Conservation (phyloP, 2,113 vertebrate species). For the Leptodactylus fuscus region DNA sequence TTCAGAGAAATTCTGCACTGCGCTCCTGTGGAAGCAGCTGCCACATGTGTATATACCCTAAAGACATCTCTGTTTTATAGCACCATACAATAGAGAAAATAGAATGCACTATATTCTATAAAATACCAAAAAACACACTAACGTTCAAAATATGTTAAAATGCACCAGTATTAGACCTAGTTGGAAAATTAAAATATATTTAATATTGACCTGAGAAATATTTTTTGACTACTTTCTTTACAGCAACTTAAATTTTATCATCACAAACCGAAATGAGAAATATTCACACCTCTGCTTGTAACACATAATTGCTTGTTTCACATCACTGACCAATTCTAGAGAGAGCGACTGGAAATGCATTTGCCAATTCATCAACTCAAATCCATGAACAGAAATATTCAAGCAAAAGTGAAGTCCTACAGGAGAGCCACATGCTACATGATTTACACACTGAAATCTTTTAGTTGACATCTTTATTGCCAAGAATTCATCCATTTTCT, state of each 20-base stretch:
- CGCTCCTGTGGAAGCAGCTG: no score
- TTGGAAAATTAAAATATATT: conserved; percentile 58
- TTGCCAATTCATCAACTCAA: conserved; percentile 56
- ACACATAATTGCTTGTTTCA: conserved; percentile 57
- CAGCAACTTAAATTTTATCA: conserved; percentile 37
- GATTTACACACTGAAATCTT: conserved; percentile 41
- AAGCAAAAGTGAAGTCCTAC: conserved; percentile 38
- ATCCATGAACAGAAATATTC: conserved; percentile 52
- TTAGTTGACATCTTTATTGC: conserved; percentile 28
- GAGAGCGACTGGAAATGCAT: conserved; percentile 22
- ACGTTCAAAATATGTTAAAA: neutral
- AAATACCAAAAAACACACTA: neutral
- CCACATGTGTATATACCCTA: no score
- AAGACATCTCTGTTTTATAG: no score
- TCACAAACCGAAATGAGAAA: conserved; percentile 33
- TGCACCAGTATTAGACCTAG: neutral
- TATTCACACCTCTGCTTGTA: conserved; percentile 52
- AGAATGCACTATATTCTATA: neutral
- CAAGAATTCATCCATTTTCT: conserved; percentile 28
- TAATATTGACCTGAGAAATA: neutral
- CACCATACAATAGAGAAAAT: no score
- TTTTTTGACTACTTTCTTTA: conserved; percentile 27
- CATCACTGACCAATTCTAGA: conserved; percentile 52
- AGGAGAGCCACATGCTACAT: conserved; percentile 14
- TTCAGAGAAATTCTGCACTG: no score